Evolutionary conservation across 37 sponge, comb jelly and placozoan species (phyloP).

Genomic region (Petrosia ficiformis): DNA sequence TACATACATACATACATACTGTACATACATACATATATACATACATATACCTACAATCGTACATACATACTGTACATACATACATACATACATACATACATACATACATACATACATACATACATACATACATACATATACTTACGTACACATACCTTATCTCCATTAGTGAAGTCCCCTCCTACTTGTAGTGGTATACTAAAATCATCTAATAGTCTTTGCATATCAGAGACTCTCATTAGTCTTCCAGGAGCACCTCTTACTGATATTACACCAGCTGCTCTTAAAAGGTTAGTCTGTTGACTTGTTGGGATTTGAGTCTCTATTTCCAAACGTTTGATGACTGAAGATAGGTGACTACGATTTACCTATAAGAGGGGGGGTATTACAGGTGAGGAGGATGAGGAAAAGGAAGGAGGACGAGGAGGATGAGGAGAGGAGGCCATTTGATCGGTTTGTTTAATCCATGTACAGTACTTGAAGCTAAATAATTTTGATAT

Average conservation of each 20-base stretch:
- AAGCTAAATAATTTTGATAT: not conserved
- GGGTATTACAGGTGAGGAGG: not conserved
- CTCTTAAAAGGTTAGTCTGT: constrained; percentile 63
- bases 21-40: too few species aligned
- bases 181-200: constrained; percentile 55
- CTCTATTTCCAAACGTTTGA: constrained; percentile 45
- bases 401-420: too few species aligned
- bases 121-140: too few species aligned
- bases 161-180: not conserved
- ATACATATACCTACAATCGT: too few species aligned
- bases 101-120: too few species aligned
- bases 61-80: too few species aligned
- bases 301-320: constrained; percentile 60
- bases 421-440: not conserved
- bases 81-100: too few species aligned
- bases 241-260: constrained; percentile 65
- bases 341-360: constrained; percentile 49
- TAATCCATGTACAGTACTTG: not conserved
- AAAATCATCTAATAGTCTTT: constrained; percentile 54
- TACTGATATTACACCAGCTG: constrained; percentile 58
- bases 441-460: not conserved
- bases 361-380: constrained; percentile 34
- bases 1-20: too few species aligned
- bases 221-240: constrained; percentile 42
- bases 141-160: not conserved